Conservation (phyloP, 1,140 invertebrate species). For the Lycorma delicatula region DNA sequence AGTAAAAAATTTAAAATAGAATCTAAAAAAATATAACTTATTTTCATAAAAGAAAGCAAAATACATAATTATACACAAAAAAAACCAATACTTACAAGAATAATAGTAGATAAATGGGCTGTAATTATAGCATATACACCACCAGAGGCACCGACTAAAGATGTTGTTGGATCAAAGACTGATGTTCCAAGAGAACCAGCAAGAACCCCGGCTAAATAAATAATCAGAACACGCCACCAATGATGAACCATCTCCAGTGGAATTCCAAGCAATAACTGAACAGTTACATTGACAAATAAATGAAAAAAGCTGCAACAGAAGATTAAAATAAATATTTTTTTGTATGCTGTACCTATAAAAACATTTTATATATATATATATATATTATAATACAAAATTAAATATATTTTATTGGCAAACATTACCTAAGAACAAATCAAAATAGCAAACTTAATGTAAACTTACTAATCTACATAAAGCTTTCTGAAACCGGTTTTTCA, state of each 20-base stretch:
- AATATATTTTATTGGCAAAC: too few relatives aligned
- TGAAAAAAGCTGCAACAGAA: slow-evolving; percentile 67
- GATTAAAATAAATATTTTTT: slow-evolving; percentile 2
- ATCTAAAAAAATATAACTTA: too few relatives aligned
- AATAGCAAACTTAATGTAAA: too few relatives aligned
- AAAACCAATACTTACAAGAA: slow-evolving; percentile 56
- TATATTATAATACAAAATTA: too few relatives aligned
- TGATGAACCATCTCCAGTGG: slow-evolving; percentile 93
- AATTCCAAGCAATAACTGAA: slow-evolving; percentile 86
- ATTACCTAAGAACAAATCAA: too few relatives aligned
- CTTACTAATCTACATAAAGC: too few relatives aligned
- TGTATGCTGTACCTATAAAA: neutral
- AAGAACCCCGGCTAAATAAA: slow-evolving; percentile 72
- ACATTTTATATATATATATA: too few relatives aligned
- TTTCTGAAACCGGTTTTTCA: too few relatives aligned
- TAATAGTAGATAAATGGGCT: slow-evolving; percentile 89
- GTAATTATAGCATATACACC: slow-evolving; percentile 93
- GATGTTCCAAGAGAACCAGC: slow-evolving; percentile 87
- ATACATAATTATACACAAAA: neutral
- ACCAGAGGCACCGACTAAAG: slow-evolving; percentile 87
- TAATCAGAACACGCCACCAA: slow-evolving; percentile 78
- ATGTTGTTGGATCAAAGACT: slow-evolving; percentile 75
- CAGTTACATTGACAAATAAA: slow-evolving; percentile 82
- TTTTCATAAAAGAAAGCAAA: neutral
- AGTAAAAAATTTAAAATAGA: too few relatives aligned